Base-by-base conservation (phyloP, 2,797 vertebrate genomes). In the Melanotaenia pygmaea region DNA sequence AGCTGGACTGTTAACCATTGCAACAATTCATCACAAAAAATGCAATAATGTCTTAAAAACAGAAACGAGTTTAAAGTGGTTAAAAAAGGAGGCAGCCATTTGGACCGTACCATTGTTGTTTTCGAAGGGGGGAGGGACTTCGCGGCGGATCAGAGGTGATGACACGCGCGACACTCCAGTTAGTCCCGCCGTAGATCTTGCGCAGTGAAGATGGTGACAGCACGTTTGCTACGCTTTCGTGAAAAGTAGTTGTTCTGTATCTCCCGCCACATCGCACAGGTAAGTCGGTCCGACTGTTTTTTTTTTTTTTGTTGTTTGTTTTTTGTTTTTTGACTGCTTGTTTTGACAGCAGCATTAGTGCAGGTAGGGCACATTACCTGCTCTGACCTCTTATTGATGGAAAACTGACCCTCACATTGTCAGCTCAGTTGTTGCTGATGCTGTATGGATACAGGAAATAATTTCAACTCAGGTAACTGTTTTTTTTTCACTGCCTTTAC, bases 131-230 rank as follows among this genome's bases (percentile, higher is more conserved):
- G 77, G 66, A 35, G 77, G 62, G 73, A 77, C 72, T 57, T 61
- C 58, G 32, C 30, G 1, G 40, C 57, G 79, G 86, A 91, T 79
- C 89, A 87, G 85, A 89, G 88, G 86, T 84, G 90, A 85, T 89
- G 90, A 91, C 90, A 86, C 81, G 47, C 66, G 70, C 81, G 69
- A 64, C 83, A 47, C 69, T 1, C 74, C 67, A 43, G 61, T 1
- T 76, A 80, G 72, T 86, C 62, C 71, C 16, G 56, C 57, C 20
- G 67, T 1, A 54, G 75, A 74, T 89, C 65, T 84, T 22, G n/a
- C 34, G 72, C 70, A 2, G 69, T 47, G 72, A 74, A 73, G 50
- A 81, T 73, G 87, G 63, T 88, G 81, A 71, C 82, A 78, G 79
- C 67, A 20, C 28, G n/a, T 38, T 56, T 30, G 5, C 37, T 35